phyloP scores from a whole-genome alignment of 2,888 invertebrate species.

The Autographa pulchrina region DNA sequence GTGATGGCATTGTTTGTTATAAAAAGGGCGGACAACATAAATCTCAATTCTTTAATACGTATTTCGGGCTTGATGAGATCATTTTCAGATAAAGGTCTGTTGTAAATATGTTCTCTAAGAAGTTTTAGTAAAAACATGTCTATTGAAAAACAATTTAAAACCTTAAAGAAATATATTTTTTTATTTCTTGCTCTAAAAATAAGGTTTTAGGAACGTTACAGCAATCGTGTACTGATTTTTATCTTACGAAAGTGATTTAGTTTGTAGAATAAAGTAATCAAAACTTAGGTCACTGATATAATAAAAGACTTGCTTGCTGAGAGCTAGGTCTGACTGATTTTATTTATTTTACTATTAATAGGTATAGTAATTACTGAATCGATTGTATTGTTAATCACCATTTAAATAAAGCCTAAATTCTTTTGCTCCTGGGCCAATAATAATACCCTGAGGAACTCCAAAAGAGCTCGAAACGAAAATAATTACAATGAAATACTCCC shows the following conservation, averaged over 20 bases:
- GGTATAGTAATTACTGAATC: neutral
- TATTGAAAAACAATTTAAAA: no score
- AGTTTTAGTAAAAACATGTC: no score
- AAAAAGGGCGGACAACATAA: constrained; percentile 8
- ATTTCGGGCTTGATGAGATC: no score
- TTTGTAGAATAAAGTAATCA: neutral
- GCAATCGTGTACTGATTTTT: neutral
- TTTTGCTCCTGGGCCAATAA: neutral
- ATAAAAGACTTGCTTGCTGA: no score
- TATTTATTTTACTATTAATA: neutral
- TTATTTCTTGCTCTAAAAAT: no score
- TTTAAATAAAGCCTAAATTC: neutral
- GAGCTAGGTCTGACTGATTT: no score
- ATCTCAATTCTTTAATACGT: no score
- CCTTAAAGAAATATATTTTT: no score
- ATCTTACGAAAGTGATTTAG: neutral
- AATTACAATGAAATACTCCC: constrained; percentile 20
- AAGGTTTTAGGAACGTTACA: no score
- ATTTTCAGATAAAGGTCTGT: no score
- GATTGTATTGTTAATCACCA: neutral
- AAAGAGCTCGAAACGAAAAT: neutral
- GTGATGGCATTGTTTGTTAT: constrained; percentile 31
- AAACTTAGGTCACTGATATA: neutral
- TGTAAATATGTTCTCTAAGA: no score
- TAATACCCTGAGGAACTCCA: constrained; percentile 20